These are phyloP conservation scores for Synanceia verrucosa DNA, from an alignment of 2,797 vertebrate species.

Conservation along the genomic window DNA sequence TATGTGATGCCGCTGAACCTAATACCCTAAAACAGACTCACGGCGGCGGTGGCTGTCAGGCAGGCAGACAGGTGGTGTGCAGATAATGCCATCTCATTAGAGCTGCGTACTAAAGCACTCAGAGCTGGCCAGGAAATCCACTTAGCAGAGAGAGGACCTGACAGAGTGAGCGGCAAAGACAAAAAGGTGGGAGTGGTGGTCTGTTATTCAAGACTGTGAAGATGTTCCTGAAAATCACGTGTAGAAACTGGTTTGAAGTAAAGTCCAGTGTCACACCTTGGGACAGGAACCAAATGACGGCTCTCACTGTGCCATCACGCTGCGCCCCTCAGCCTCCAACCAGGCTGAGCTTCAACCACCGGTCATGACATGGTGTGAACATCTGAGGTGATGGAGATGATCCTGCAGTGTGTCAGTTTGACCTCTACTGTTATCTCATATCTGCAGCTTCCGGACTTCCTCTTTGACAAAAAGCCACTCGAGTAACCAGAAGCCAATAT, in stretches of 20 bases:
- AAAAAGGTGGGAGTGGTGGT: neutral
- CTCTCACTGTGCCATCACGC: neutral
- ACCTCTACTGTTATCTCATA: slow-evolving; percentile 17
- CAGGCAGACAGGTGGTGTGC: slow-evolving; percentile 56
- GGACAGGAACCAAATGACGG: no score
- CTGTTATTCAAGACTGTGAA: neutral
- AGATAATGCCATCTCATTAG: slow-evolving; percentile 74
- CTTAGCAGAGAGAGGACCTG: slow-evolving; percentile 53
- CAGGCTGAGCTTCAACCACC: neutral
- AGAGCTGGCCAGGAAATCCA: slow-evolving; percentile 74
- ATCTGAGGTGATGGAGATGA: neutral
- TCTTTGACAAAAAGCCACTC: neutral
- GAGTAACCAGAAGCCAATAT: neutral
- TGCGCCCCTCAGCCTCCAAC: neutral
- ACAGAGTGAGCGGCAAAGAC: slow-evolving; percentile 12
- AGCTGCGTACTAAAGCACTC: slow-evolving; percentile 66
- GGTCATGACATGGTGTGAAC: neutral
- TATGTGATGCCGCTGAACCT: slow-evolving; percentile 27
- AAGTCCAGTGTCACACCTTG: neutral
- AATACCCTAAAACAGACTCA: slow-evolving; percentile 12
- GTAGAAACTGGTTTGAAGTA: no score
- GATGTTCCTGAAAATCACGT: slow-evolving; percentile 52
- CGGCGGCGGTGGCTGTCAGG: slow-evolving; percentile 14
- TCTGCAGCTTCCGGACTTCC: slow-evolving; percentile 1
- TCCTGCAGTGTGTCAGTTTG: neutral